These are phyloP conservation scores for Thalpophila matura DNA, from an alignment of 2,888 invertebrate genomes.

Conservation along the genomic window DNA sequence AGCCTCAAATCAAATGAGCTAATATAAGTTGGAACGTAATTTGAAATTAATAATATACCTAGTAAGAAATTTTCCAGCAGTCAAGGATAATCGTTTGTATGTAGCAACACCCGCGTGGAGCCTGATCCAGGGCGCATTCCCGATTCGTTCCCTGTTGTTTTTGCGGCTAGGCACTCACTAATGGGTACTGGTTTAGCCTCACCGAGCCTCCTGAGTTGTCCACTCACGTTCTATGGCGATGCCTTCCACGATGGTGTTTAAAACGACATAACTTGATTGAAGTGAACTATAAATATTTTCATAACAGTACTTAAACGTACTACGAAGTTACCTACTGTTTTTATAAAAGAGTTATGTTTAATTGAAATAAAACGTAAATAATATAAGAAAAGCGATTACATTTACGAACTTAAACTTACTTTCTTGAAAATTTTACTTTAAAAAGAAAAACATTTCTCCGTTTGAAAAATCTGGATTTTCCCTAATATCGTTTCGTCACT, in stretches of 20 bases:
- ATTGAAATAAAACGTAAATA: not conserved
- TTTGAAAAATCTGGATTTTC: not conserved
- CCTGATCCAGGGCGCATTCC: conserved; percentile 86
- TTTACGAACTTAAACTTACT: not conserved
- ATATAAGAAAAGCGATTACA: not conserved
- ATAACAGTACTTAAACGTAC: conserved; percentile 42
- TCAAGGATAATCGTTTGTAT: conserved; percentile 63
- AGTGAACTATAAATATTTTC: conserved; percentile 55
- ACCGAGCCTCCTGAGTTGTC: conserved; percentile 63
- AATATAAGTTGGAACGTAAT: conserved; percentile 5
- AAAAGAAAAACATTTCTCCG: not conserved
- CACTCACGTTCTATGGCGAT: conserved; percentile 56
- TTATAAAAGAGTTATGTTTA: conserved; percentile 6
- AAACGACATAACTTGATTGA: conserved; percentile 58
- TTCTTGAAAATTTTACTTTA: not conserved
- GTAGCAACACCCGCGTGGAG: conserved; percentile 76
- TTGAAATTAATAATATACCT: conserved; percentile 13
- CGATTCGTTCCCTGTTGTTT: conserved; percentile 91
- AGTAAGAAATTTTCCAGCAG: conserved; percentile 39
- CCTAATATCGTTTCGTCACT: conserved; percentile 27
- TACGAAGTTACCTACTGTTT: conserved; percentile 14
- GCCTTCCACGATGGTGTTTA: conserved; percentile 57
- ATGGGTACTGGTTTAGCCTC: conserved; percentile 87
- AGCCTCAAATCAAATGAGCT: too few relatives aligned
- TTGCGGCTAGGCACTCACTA: conserved; percentile 87